These are phyloP conservation scores for Lagorchestes hirsutus DNA, from an alignment of 2,797 vertebrate genomes.

Conservation along the genomic window DNA sequence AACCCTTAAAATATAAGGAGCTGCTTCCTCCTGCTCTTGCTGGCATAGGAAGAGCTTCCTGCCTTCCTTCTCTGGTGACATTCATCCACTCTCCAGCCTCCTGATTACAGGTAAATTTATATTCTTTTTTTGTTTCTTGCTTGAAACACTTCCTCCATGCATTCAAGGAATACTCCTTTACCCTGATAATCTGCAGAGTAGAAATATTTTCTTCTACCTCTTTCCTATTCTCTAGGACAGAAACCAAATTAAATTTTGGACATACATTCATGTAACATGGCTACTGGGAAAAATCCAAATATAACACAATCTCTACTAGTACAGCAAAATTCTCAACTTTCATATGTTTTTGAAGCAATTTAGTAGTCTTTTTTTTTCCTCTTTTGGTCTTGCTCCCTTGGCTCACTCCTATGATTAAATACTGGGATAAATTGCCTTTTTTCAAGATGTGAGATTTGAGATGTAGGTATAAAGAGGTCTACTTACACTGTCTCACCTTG, in stretches of 20 bases:
- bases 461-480: background rate
- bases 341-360: background rate
- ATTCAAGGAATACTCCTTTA: background rate
- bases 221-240: constrained; percentile 4
- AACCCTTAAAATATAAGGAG: background rate
- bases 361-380: background rate
- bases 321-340: background rate
- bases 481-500: background rate
- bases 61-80: background rate
- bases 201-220: background rate
- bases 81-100: background rate
- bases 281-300: background rate
- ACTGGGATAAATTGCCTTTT: background rate
- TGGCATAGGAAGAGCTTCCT: background rate
- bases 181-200: background rate
- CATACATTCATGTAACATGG: background rate
- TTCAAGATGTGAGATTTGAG: background rate
- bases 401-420: background rate
- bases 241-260: background rate
- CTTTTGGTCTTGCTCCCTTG: background rate
- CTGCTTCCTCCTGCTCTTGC: background rate
- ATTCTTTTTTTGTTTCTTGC: background rate
- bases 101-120: background rate
- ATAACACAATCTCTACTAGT: background rate
- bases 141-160: background rate